These are phyloP conservation scores for Leptarthrus brevirostris DNA, from an alignment of 2,888 invertebrate species.

Conservation along the genomic window DNA sequence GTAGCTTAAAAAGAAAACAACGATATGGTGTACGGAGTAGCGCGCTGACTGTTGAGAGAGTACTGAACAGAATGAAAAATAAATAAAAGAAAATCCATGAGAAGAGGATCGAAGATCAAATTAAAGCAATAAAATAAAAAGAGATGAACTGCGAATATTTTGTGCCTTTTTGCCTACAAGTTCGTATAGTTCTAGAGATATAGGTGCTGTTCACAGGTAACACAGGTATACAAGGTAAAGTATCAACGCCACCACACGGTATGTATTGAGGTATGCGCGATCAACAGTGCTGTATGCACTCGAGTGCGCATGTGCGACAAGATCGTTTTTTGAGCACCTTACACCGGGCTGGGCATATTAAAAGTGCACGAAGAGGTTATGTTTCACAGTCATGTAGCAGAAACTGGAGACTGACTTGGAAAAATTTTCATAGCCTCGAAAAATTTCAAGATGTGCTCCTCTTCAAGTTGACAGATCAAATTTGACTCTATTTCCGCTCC, in stretches of 20 bases:
- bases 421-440: too few species aligned
- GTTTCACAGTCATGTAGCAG: background rate
- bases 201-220: background rate
- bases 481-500: background rate
- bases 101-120: constrained; percentile 36
- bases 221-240: background rate
- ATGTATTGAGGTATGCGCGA: background rate
- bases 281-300: background rate
- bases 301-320: constrained; percentile 21
- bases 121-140: constrained; percentile 43
- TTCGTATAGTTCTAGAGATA: background rate
- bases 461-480: background rate
- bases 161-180: constrained; percentile 29
- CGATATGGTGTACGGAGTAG: constrained; percentile 17
- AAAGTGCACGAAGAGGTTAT: background rate
- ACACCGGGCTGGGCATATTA: background rate
- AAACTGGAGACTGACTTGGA: background rate
- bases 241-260: background rate
- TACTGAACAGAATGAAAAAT: constrained; percentile 33
- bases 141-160: constrained; percentile 26
- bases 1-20: constrained; percentile 44
- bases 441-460: constrained; percentile 2
- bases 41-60: constrained; percentile 23
- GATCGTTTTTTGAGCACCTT: constrained; percentile 27
- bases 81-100: constrained; percentile 11